These are phyloP conservation scores for Phylloscopus whistleri DNA, from an alignment of 2,113 vertebrate species.

Conservation along the genomic window DNA sequence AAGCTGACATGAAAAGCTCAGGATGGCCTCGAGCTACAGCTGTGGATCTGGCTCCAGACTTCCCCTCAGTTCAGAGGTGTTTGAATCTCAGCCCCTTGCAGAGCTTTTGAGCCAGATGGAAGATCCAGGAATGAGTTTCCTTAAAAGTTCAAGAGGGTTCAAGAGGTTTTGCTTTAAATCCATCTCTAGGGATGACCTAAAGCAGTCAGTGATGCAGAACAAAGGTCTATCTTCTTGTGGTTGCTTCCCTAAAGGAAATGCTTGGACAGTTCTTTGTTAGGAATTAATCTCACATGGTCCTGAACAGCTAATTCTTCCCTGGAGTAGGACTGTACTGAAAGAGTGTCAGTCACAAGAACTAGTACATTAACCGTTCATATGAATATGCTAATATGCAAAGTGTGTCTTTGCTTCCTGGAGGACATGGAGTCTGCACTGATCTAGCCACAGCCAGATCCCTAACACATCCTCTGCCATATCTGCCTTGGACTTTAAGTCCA, in stretches of 20 bases:
- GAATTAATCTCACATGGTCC: conserved; percentile 26
- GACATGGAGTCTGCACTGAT: background rate
- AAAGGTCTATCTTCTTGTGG: conserved; percentile 1
- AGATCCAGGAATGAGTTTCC: conserved; percentile 45
- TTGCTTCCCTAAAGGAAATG: conserved; percentile 8
- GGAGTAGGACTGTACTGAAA: background rate
- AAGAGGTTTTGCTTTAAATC: conserved; percentile 51
- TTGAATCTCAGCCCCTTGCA: conserved; percentile 27
- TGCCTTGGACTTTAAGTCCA: background rate
- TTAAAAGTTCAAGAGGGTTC: conserved; percentile 60
- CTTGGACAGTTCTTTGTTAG: conserved; percentile 7
- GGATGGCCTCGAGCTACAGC: conserved; percentile 38
- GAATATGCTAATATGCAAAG: background rate
- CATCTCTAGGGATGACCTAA: conserved; percentile 45
- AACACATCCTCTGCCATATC: background rate
- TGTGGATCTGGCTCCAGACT: conserved; percentile 41
- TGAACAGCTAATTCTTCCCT: conserved; percentile 3
- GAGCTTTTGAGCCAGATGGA: conserved; percentile 52
- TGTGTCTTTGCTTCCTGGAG: background rate
- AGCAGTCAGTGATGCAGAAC: conserved; percentile 32
- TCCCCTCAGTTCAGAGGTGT: conserved; percentile 32
- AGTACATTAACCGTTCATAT: background rate
- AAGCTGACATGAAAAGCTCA: conserved; percentile 43
- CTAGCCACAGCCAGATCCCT: background rate
- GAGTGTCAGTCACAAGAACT: background rate